phyloP scores from a whole-genome alignment of 2,888 invertebrate genomes.

The Portevinia maculata region DNA sequence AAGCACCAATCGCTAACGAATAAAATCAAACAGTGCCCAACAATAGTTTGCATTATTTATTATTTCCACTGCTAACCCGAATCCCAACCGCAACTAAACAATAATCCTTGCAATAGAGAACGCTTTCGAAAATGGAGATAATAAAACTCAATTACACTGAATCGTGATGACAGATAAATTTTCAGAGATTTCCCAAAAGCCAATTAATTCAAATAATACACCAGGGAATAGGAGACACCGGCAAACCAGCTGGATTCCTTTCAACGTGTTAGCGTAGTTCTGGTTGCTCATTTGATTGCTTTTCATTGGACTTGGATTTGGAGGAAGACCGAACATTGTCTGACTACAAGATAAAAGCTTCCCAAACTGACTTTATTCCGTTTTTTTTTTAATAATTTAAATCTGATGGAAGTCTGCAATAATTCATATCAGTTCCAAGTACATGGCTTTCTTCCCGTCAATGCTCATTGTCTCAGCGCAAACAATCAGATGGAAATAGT shows the following conservation, averaged over 20 bases:
- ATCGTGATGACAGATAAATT: slow-evolving; percentile 66
- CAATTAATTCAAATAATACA: slow-evolving; percentile 70
- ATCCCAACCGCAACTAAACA: neutral
- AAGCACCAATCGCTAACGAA: slow-evolving; percentile 6
- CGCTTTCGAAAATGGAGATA: slow-evolving; percentile 58
- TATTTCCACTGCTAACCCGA: slow-evolving; percentile 11
- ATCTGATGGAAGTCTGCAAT: slow-evolving; percentile 26
- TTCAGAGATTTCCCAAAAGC: slow-evolving; percentile 58
- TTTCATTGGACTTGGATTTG: too few species aligned
- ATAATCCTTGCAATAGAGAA: slow-evolving; percentile 33
- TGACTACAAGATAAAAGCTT: slow-evolving; percentile 54
- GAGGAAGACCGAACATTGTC: neutral
- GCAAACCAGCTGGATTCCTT: slow-evolving; percentile 34
- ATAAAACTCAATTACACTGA: slow-evolving; percentile 70
- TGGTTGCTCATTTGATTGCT: too few species aligned
- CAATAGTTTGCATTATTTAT: slow-evolving; percentile 66
- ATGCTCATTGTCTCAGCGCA: slow-evolving; percentile 32
- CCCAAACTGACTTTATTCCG: neutral
- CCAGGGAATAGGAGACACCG: slow-evolving; percentile 42
- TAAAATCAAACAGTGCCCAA: slow-evolving; percentile 29
- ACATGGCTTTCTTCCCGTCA: slow-evolving; percentile 21
- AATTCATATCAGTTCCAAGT: slow-evolving; percentile 13
- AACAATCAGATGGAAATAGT: slow-evolving; percentile 30
- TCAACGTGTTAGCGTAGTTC: neutral
- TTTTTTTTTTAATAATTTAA: slow-evolving; percentile 51